Conservation (phyloP, 2,888 invertebrate species). For the Tachina lurida region DNA sequence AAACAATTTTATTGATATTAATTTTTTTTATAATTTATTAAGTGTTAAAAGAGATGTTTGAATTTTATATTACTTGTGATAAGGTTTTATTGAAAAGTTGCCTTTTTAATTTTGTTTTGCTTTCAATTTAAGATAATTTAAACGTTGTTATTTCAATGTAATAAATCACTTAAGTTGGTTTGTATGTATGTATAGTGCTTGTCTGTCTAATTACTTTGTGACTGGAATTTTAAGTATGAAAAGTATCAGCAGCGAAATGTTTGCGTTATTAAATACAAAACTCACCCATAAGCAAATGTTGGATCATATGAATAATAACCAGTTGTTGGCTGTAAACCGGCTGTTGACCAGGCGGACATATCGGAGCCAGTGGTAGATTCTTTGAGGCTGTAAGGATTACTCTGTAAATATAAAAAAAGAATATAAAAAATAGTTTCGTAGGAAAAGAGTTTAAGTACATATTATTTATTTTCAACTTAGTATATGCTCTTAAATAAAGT, state of each 20-base stretch:
- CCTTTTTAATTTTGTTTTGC: conserved; percentile 8
- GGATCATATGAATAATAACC: conserved; percentile 97
- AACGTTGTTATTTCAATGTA: conserved; percentile 29
- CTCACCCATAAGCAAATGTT: conserved; percentile 94
- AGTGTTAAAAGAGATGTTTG: conserved; percentile 69
- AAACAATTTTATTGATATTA: conserved; percentile 53
- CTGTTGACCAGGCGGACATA: conserved; percentile 92
- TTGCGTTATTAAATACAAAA: conserved; percentile 75
- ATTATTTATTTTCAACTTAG: no score
- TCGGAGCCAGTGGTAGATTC: conserved; percentile 92
- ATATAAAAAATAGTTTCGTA: neutral
- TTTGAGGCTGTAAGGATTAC: conserved; percentile 95
- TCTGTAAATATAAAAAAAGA: conserved; percentile 86
- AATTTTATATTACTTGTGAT: conserved; percentile 63
- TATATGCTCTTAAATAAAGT: no score
- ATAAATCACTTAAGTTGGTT: conserved; percentile 61
- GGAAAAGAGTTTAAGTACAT: no score
- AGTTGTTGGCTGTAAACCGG: conserved; percentile 94
- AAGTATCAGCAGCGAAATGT: neutral
- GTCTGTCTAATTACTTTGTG: conserved; percentile 53
- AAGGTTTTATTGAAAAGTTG: conserved; percentile 58
- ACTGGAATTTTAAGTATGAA: conserved; percentile 52
- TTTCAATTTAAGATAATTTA: conserved; percentile 45
- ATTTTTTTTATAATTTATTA: conserved; percentile 64
- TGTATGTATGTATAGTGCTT: no score